Percentiles rank a stretch among this genome's conserved stretches.
phyloP scores from a whole-genome alignment of 2,113 vertebrate species.

The Uria aalge region DNA sequence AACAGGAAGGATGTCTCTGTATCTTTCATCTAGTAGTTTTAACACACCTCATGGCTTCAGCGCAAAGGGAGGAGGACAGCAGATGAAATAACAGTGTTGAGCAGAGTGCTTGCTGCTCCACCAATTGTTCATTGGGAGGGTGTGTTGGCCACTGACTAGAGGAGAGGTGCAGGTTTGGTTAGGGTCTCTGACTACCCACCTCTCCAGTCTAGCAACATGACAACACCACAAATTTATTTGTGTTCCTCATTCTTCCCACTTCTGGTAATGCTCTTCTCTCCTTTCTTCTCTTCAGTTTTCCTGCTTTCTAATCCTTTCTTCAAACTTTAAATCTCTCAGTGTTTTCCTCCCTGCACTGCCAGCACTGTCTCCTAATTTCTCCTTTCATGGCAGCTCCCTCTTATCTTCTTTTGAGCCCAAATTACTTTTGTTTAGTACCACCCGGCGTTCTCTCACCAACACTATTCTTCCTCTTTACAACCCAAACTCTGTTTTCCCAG shows the following conservation, averaged over 20 bases:
- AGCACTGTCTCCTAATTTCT: background rate
- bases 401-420: constrained; percentile 15
- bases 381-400: background rate
- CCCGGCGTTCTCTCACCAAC: background rate
- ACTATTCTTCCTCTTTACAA: constrained; percentile 22
- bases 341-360: background rate
- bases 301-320: background rate
- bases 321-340: background rate
- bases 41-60: background rate
- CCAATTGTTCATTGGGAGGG: rapidly evolving
- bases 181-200: background rate
- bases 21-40: background rate
- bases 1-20: background rate
- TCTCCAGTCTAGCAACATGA: background rate
- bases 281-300: background rate
- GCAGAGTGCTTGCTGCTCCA: background rate
- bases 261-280: background rate
- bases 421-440: constrained; percentile 46
- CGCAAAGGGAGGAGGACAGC: background rate
- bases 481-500: constrained; percentile 15
- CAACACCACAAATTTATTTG: background rate
- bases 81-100: background rate
- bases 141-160: background rate
- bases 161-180: background rate
- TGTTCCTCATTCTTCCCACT: background rate